A percentile compares a stretch with the other conserved stretches of the same genome.
phyloP scores from a whole-genome alignment of 2,888 invertebrate genomes.

The Oithona nana region DNA sequence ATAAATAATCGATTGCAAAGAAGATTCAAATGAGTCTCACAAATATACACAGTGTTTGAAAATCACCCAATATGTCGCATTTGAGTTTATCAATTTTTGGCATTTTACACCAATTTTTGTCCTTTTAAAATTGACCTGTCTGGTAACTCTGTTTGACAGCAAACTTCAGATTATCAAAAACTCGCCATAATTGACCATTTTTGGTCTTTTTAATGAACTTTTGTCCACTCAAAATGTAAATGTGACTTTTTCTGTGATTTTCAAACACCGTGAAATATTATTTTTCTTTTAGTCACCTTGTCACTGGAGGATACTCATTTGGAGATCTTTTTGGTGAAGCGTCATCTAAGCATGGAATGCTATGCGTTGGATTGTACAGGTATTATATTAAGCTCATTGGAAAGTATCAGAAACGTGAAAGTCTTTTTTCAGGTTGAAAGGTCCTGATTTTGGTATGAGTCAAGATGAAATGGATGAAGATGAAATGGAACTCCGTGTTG shows the following conservation, averaged over 20 bases:
- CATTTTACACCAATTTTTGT: too few species aligned
- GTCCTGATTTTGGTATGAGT: neutral
- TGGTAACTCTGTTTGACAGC: too few species aligned
- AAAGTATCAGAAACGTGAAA: too few species aligned
- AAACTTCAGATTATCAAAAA: too few species aligned
- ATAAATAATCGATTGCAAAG: too few species aligned
- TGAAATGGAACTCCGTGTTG: neutral
- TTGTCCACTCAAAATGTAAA: neutral
- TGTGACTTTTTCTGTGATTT: too few species aligned
- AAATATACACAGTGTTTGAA: too few species aligned
- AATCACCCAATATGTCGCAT: too few species aligned
- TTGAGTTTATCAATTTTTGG: too few species aligned
- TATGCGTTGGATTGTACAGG: conserved; percentile 9
- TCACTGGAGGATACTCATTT: conserved; percentile 1
- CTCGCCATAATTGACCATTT: too few species aligned
- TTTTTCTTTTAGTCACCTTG: neutral
- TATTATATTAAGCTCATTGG: neutral
- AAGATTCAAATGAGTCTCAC: too few species aligned
- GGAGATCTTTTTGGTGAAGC: conserved; percentile 11
- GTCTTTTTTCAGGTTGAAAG: neutral
- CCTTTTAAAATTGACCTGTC: neutral
- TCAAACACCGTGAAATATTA: too few species aligned
- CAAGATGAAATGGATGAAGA: neutral
- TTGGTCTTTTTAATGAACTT: neutral
- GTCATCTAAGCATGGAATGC: neutral